Evolutionary conservation across 2,113 vertebrate species (phyloP).

Genomic region (Mustelus asterias): DNA sequence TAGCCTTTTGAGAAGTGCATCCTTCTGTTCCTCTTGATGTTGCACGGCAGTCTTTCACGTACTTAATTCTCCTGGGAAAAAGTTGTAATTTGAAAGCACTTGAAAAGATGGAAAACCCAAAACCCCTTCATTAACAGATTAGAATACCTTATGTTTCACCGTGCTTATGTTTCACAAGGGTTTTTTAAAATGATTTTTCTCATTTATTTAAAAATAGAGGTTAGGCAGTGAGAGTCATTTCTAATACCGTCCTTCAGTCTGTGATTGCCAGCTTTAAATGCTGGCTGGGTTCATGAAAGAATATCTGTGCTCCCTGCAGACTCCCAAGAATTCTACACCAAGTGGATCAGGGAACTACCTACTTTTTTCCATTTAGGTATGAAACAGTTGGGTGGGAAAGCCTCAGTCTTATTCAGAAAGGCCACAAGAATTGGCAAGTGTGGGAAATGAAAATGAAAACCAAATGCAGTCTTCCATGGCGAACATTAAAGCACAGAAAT

Average conservation of each 20-base stretch:
- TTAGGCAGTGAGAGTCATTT: background rate
- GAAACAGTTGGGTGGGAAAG: too few species aligned
- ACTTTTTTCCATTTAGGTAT: background rate
- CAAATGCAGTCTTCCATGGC: background rate
- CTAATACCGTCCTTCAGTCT: background rate
- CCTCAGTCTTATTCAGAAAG: background rate
- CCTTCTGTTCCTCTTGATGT: background rate
- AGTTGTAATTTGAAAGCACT: background rate
- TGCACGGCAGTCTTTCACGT: background rate
- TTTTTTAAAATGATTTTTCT: background rate
- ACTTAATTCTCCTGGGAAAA: background rate
- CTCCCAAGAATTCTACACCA: background rate
- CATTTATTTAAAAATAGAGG: background rate
- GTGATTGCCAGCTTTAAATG: background rate
- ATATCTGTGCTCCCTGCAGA: background rate
- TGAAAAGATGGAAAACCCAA: background rate
- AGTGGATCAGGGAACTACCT: background rate
- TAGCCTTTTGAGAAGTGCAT: constrained; percentile 11
- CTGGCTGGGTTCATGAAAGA: background rate
- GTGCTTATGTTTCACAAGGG: background rate
- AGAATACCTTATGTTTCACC: background rate
- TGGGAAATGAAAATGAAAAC: background rate
- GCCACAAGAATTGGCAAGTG: background rate
- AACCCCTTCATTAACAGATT: background rate
- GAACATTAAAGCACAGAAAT: background rate